Evolutionary conservation across 2,888 invertebrate genomes (phyloP).

Genomic region (Carcina quercana): DNA sequence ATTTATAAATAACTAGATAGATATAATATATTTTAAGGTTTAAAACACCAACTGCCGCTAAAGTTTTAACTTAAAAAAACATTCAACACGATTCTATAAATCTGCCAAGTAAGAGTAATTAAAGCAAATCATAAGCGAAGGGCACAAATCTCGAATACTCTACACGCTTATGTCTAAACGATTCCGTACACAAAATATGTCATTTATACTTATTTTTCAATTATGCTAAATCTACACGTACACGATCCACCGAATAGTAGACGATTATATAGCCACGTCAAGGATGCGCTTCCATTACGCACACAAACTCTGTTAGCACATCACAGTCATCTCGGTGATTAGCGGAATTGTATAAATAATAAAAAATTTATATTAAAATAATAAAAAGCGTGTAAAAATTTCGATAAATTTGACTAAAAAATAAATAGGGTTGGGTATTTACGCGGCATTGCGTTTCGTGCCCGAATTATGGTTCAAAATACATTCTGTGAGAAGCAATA

Average conservation of each 20-base stretch:
- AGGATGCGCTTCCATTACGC: conserved; percentile 21
- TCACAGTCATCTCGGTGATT: conserved; percentile 52
- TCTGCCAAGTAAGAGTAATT: conserved; percentile 55
- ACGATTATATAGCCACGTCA: conserved; percentile 1
- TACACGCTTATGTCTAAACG: conserved; percentile 27
- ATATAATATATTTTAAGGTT: not conserved
- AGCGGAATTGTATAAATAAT: conserved; percentile 42
- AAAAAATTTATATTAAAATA: too few relatives aligned
- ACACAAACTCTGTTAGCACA: conserved; percentile 43
- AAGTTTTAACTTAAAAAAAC: conserved; percentile 28
- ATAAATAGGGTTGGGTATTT: too few relatives aligned
- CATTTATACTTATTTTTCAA: conserved; percentile 50
- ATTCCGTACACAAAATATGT: conserved; percentile 68
- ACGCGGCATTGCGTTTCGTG: too few relatives aligned
- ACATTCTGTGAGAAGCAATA: too few relatives aligned
- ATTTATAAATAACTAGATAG: not conserved
- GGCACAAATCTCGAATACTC: conserved; percentile 38
- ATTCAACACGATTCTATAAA: conserved; percentile 47
- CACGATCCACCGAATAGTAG: too few relatives aligned
- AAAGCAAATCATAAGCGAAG: conserved; percentile 60
- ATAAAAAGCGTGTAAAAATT: too few relatives aligned
- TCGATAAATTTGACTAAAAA: too few relatives aligned
- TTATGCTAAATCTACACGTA: conserved; percentile 28
- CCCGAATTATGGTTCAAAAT: too few relatives aligned
- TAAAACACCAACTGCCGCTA: conserved; percentile 42